phyloP scores from a whole-genome alignment of 1,140 invertebrate species.

The Geopemphigus sp. region DNA sequence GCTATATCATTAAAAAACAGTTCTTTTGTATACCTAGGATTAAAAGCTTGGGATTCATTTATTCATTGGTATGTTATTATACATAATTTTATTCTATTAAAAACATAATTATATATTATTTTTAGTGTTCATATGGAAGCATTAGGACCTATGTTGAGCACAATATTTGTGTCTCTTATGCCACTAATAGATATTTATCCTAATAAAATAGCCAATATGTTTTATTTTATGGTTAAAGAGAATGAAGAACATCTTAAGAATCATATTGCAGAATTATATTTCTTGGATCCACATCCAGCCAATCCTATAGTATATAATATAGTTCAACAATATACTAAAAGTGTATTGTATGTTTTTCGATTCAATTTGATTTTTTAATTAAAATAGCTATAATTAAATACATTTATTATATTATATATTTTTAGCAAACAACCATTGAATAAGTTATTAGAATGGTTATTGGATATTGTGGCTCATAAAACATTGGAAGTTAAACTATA shows the following conservation, averaged over 20 bases:
- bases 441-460: slow-evolving; percentile 61
- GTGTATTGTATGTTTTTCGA: slow-evolving; percentile 21
- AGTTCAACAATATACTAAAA: slow-evolving; percentile 60
- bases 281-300: slow-evolving; percentile 71
- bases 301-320: slow-evolving; percentile 64
- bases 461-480: slow-evolving; percentile 74
- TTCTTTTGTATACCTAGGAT: slow-evolving; percentile 48
- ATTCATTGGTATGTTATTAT: slow-evolving; percentile 49
- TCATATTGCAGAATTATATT: slow-evolving; percentile 79
- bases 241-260: slow-evolving; percentile 67
- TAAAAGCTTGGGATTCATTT: slow-evolving; percentile 52
- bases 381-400: neutral
- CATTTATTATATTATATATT: neutral
- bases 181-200: slow-evolving; percentile 69
- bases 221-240: slow-evolving; percentile 74
- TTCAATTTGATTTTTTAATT: neutral
- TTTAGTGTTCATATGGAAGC: slow-evolving; percentile 70
- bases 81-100: neutral
- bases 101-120: slow-evolving; percentile 38
- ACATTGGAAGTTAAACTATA: slow-evolving; percentile 71
- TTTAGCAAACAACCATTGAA: slow-evolving; percentile 41
- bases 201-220: slow-evolving; percentile 71
- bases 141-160: slow-evolving; percentile 74
- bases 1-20: slow-evolving; percentile 50
- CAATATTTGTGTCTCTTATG: slow-evolving; percentile 77